These are phyloP conservation scores for Trochalopteron elliotii DNA, from an alignment of 2,113 vertebrate genomes.

Conservation along the genomic window DNA sequence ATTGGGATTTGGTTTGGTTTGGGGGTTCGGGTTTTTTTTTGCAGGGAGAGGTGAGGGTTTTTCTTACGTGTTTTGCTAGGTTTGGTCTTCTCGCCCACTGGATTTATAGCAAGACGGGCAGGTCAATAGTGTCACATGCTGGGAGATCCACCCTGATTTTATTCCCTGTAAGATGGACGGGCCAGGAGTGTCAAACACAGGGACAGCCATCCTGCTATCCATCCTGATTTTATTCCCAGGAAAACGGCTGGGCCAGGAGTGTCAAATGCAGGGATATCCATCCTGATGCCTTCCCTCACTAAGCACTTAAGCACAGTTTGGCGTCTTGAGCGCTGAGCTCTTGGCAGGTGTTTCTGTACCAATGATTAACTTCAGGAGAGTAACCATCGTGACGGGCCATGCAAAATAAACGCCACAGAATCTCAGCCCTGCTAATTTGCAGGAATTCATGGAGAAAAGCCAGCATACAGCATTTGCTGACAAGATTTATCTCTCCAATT, in stretches of 20 bases:
- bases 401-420: background rate
- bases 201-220: no score
- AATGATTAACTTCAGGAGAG: background rate
- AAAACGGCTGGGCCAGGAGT: fast-evolving
- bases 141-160: background rate
- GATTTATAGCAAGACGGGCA: background rate
- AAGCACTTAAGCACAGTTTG: background rate
- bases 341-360: background rate
- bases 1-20: background rate
- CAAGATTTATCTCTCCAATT: background rate
- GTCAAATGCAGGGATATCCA: fast-evolving
- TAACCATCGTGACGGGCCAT: background rate
- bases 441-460: background rate
- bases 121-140: no score
- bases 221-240: background rate
- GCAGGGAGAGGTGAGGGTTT: background rate
- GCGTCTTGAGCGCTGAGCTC: background rate
- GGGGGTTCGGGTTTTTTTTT: background rate
- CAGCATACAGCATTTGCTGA: background rate
- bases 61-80: background rate
- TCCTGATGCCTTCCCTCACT: background rate
- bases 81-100: fast-evolving
- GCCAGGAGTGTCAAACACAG: fast-evolving
- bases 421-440: background rate
- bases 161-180: background rate